Percentiles rank a stretch among this genome's conserved stretches.
phyloP scores from a whole-genome alignment of 1,140 invertebrate genomes.

The Drosophila bocqueti region DNA sequence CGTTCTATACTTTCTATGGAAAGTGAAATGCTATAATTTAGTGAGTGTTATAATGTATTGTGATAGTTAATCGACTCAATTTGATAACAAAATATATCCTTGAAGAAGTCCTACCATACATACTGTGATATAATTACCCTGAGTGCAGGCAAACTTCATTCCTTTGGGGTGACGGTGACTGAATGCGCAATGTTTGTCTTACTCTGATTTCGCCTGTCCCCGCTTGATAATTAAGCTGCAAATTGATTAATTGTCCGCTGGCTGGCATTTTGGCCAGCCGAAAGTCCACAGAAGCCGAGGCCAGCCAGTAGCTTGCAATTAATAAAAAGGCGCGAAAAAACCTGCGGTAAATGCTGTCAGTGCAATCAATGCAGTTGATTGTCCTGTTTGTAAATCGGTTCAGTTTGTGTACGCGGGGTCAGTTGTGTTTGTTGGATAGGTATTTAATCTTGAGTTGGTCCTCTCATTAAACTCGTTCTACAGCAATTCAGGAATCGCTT shows the following conservation, averaged over 20 bases:
- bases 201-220: constrained; percentile 22
- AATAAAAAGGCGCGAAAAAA: constrained; percentile 39
- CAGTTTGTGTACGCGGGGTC: background rate
- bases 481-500: background rate
- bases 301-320: constrained; percentile 37
- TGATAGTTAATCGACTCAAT: background rate
- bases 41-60: background rate
- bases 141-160: background rate
- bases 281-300: constrained; percentile 7
- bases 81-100: background rate
- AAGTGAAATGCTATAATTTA: background rate
- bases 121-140: background rate
- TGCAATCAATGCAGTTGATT: constrained; percentile 57
- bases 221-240: constrained; percentile 44
- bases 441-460: background rate
- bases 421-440: background rate
- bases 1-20: too few species aligned
- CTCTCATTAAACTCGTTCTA: background rate
- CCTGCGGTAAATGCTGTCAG: constrained; percentile 31
- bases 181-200: constrained; percentile 30
- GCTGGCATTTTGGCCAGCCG: constrained; percentile 21
- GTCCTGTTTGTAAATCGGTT: constrained; percentile 12
- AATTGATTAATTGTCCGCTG: constrained; percentile 66
- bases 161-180: background rate
- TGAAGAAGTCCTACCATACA: background rate